These are phyloP conservation scores for Endotricha flammealis DNA, from an alignment of 2,888 invertebrate species.

Conservation along the genomic window DNA sequence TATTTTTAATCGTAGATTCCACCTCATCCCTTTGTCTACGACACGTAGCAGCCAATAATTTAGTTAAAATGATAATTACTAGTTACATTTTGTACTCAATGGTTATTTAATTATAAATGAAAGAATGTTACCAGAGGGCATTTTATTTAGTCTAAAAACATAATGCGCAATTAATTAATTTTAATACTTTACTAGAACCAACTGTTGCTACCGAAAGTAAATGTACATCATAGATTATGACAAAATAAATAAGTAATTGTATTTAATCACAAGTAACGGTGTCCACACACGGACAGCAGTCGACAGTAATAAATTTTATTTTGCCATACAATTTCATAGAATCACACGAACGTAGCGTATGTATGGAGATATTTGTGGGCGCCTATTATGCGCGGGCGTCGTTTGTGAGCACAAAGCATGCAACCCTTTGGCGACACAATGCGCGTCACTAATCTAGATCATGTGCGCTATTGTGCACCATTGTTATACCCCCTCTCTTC, in stretches of 20 bases:
- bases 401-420: constrained; percentile 54
- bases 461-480: constrained; percentile 65
- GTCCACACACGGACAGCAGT: constrained; percentile 67
- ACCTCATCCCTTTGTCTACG: constrained; percentile 40
- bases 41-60: constrained; percentile 56
- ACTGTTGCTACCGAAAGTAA: no score
- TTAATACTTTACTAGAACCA: constrained; percentile 15
- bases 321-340: constrained; percentile 76
- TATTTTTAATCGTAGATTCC: constrained; percentile 49
- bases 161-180: no score
- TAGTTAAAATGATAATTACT: constrained; percentile 64
- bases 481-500: constrained; percentile 39
- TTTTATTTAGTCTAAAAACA: no score
- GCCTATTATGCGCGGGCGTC: constrained; percentile 51
- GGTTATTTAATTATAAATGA: constrained; percentile 41
- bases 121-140: no score
- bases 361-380: constrained; percentile 68
- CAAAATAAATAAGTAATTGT: no score
- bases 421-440: constrained; percentile 77
- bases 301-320: constrained; percentile 78
- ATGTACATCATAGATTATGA: no score
- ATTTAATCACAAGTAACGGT: no score
- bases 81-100: constrained; percentile 35
- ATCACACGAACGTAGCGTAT: constrained; percentile 68
- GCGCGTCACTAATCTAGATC: constrained; percentile 77